Evolutionary conservation across 2,888 invertebrate genomes (phyloP).

Genomic region (Amblyjoppa fuscipennis): DNA sequence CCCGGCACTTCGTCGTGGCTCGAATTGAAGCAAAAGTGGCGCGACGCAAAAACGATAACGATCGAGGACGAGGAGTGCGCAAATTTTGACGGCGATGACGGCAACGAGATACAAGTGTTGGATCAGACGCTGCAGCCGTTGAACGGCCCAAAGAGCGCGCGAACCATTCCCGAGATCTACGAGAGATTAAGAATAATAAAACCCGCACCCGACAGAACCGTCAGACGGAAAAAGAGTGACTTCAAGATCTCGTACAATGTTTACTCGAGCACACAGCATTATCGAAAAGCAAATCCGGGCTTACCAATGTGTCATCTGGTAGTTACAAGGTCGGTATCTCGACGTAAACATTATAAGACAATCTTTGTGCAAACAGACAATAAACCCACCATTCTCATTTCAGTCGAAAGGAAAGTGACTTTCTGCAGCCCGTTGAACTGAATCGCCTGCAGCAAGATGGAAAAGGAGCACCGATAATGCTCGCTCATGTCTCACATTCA

Average conservation of each 20-base stretch:
- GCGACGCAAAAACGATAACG: constrained; percentile 82
- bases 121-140: constrained; percentile 78
- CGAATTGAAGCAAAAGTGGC: constrained; percentile 81
- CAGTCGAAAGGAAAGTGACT: constrained; percentile 76
- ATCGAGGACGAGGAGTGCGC: constrained; percentile 81
- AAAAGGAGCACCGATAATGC: constrained; percentile 78
- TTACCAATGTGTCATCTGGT: constrained; percentile 79
- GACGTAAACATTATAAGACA: not conserved
- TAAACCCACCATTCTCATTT: constrained; percentile 4
- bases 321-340: constrained; percentile 77
- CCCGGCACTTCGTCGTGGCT: constrained; percentile 79
- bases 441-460: constrained; percentile 80
- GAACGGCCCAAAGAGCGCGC: constrained; percentile 73
- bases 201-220: constrained; percentile 77
- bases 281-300: constrained; percentile 80
- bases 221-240: constrained; percentile 77
- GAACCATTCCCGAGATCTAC: constrained; percentile 77
- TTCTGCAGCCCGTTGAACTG: constrained; percentile 79
- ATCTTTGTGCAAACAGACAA: not conserved
- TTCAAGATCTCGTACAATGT: constrained; percentile 82
- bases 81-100: constrained; percentile 68
- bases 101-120: constrained; percentile 79
- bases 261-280: constrained; percentile 76
- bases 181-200: constrained; percentile 81
- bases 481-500: constrained; percentile 80